Base-by-base conservation (phyloP, 2,113 vertebrate species). In the Ailurus styani region DNA sequence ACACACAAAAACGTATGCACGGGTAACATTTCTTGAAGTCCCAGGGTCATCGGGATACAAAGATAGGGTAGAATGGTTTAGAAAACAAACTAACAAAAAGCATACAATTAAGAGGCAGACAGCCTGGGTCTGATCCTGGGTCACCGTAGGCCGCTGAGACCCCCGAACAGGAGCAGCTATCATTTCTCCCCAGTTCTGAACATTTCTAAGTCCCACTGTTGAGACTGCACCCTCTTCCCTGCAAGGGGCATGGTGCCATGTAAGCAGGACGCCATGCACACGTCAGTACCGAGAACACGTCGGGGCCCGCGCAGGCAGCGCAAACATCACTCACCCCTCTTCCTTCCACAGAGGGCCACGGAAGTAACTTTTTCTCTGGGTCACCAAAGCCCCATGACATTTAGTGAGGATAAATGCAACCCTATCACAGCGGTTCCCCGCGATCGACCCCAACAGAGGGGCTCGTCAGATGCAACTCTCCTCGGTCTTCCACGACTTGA, bases 1-100 rank as follows among this genome's bases (percentile, higher is more conserved):
- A 37, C 42, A n/a, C 29, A 37, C 0, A 1, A 52, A 47, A 85
- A 47, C 2, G 7, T 40, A 50, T 13, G 8, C 40, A 40, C 23
- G 7, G 45, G 25, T 85, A 20, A 29, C 29, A n/a, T 47, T 31
- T 52, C 88, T 37, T n/a, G 55, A 50, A 37, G 47, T 7, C 14
- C 87, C 20, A 40, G 2, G 2, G 15, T 47, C 13, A 6, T 34
- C 29, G 77, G 64, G 42, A 20, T 34, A 66, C 52, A 88, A 86
- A 93, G 42, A 73, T 1, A 45, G 27, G 62, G 50, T 15, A 60
- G 11, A 15, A 18, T 5, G 12, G 23, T 85, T 77, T 75, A 64
- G 23, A 42, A 90, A 45, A 72, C 57, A 34, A 18, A 88, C 40
- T 12, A 73, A 73, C 6, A 9, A 25, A 34, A 18, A 66, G 34